These are phyloP conservation scores for Fabriciana adippe DNA, from an alignment of 2,888 invertebrate species.

Conservation along the genomic window DNA sequence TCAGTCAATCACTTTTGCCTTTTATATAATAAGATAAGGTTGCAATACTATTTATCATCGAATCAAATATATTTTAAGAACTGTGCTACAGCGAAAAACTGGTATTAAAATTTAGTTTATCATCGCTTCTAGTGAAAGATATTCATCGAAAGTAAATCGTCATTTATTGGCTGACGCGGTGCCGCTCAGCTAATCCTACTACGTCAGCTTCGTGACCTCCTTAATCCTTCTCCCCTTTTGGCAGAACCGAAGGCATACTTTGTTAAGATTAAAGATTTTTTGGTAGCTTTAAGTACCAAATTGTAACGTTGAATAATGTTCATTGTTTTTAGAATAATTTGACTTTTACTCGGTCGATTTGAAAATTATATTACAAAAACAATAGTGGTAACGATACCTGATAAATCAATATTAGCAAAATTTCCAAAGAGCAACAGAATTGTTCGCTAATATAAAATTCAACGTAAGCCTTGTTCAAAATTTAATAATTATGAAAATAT, in stretches of 20 bases:
- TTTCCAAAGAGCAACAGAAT: not conserved
- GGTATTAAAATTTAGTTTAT: not conserved
- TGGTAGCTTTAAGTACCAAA: slow-evolving; percentile 44
- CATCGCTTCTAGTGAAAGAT: slow-evolving; percentile 47
- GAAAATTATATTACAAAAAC: not conserved
- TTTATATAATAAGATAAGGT: too few relatives aligned
- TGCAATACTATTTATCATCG: too few relatives aligned
- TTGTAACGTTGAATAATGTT: slow-evolving; percentile 18
- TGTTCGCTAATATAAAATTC: not conserved
- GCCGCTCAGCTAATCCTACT: slow-evolving; percentile 68
- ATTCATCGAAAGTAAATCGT: slow-evolving; percentile 49
- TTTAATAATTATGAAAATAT: slow-evolving; percentile 10
- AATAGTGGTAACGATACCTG: not conserved
- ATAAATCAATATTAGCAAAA: not conserved
- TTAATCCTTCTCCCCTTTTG: slow-evolving; percentile 72
- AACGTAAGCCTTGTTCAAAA: not conserved
- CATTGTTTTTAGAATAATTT: not conserved
- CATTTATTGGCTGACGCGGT: slow-evolving; percentile 71
- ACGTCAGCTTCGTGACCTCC: slow-evolving; percentile 75
- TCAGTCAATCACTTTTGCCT: too few relatives aligned
- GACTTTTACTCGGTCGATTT: not conserved
- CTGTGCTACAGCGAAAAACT: too few relatives aligned
- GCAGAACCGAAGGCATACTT: slow-evolving; percentile 59
- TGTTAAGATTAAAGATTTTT: slow-evolving; percentile 61
- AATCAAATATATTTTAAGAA: too few relatives aligned